A percentile compares a stretch with the other conserved stretches of the same genome.
phyloP scores from a whole-genome alignment of 2,797 vertebrate genomes.

The Crax fasciolata region DNA sequence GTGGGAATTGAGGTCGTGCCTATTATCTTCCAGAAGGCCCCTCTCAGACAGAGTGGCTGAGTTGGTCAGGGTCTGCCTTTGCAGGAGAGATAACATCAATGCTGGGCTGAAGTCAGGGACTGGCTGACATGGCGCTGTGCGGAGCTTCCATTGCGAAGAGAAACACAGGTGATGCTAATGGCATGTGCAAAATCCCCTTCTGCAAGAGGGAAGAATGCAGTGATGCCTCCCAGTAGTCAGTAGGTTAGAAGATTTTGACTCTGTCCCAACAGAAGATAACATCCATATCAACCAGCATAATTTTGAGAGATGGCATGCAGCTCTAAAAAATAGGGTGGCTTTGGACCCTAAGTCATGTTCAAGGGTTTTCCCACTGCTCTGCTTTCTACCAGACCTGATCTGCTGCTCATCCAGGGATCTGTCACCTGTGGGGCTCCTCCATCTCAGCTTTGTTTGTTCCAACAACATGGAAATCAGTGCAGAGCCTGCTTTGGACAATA shows the following conservation, averaged over 20 bases:
- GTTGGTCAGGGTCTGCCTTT: neutral
- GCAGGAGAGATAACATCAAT: neutral
- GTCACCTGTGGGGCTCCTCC: neutral
- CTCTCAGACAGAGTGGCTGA: neutral
- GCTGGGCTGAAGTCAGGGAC: neutral
- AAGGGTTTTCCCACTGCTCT: neutral
- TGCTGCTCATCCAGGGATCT: neutral
- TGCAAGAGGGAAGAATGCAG: neutral
- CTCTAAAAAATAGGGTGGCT: neutral
- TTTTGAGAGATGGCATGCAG: accelerated
- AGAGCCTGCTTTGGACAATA: neutral
- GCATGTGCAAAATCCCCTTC: neutral
- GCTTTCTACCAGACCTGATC: neutral
- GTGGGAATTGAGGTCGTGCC: constrained; percentile 37
- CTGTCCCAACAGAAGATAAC: neutral
- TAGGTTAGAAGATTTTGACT: neutral
- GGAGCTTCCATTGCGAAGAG: neutral
- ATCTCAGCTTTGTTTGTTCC: neutral
- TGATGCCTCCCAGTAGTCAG: neutral
- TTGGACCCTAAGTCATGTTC: accelerated
- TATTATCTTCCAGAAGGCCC: constrained; percentile 45
- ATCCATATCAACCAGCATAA: neutral
- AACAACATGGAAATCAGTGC: neutral
- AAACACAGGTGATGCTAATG: neutral
- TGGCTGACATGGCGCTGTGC: neutral